Base-by-base conservation (phyloP, 2,797 vertebrate genomes). In the Poecile montanus region DNA sequence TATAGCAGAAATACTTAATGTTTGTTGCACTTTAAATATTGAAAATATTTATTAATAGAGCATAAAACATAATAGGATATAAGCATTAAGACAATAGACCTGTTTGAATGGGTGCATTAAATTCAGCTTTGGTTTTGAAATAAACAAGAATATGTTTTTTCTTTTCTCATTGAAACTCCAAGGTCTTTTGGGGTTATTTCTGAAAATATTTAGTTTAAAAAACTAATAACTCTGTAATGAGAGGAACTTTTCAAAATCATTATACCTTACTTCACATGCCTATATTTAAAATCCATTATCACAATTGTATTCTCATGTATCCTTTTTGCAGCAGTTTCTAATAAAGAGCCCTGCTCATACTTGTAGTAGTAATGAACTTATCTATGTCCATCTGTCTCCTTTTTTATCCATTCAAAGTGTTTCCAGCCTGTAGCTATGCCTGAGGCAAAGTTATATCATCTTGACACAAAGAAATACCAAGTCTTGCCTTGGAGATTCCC, bases 391-490 rank as follows among this genome's bases (percentile, higher is more conserved):
- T 96, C 95, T 97, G 94, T 91, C 89, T 95, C 54, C 12, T 17
- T 95, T 96, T 91, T 96, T 96, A 95, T 94, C 89, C 93, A 91
- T 75, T 97, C 94, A 78, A 95, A 97, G 90, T 76, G 63, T 90
- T 97, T 96, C 85, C 91, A 94, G 96, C 97, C 95, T 50, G 72
- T 79, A 95, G 97, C 93, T 80, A 51, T 86, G 96, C 97, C 97
- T 63, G 48, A 96, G 94, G 98, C 97, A 95, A 97, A 93, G 93
- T 92, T 95, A 93, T 67, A 97, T 96, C 93, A 97, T 94, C 88
- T n/a, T 96, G 95, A 96, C 96, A 95, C 93, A 96, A 95, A 96
- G 94, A 96, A 96, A 96, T 88, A 83, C 7, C 40, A 93, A 97
- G 68, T 51, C 81, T 94, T 94, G 89, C 97, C 97, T 95, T 27